Evolutionary conservation across 2,797 vertebrate species (phyloP).

Genomic region (Lophius americanus): DNA sequence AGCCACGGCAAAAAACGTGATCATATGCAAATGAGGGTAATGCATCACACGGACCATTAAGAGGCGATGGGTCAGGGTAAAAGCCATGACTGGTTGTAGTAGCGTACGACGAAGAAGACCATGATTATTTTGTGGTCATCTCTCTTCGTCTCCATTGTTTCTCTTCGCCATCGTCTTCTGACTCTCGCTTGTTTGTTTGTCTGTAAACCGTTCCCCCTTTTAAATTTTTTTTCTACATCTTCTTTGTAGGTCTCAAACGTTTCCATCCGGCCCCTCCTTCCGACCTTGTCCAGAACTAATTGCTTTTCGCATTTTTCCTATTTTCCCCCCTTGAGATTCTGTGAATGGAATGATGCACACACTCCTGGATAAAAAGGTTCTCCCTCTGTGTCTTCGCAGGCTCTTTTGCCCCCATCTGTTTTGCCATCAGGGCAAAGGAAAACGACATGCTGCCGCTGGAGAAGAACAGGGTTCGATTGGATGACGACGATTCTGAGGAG

Average conservation of each 20-base stretch:
- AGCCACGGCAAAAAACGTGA: conserved; percentile 36
- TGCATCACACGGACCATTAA: conserved; percentile 20
- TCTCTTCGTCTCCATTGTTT: background rate
- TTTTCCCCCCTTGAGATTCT: background rate
- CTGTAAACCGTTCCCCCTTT: background rate
- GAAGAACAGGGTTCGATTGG: conserved; percentile 94
- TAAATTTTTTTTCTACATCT: too few species aligned
- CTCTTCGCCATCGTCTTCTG: background rate
- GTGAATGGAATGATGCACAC: background rate
- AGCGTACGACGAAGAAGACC: conserved; percentile 10
- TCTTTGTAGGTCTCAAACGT: too few species aligned
- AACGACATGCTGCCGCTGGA: conserved; percentile 95
- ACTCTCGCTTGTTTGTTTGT: background rate
- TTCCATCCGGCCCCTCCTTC: too few species aligned
- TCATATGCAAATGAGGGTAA: conserved; percentile 44
- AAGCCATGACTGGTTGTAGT: conserved; percentile 37
- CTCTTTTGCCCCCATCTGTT: conserved; percentile 98
- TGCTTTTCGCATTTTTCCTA: background rate
- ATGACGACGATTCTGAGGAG: conserved; percentile 97
- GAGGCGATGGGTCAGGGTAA: conserved; percentile 29
- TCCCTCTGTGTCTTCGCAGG: conserved; percentile 71
- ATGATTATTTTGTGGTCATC: background rate
- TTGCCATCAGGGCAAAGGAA: conserved; percentile 97
- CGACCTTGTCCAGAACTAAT: too few species aligned
- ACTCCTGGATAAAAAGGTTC: conserved; percentile 7